Base-by-base conservation (phyloP, 2,797 vertebrate species). In the Orestias chungarensis region DNA sequence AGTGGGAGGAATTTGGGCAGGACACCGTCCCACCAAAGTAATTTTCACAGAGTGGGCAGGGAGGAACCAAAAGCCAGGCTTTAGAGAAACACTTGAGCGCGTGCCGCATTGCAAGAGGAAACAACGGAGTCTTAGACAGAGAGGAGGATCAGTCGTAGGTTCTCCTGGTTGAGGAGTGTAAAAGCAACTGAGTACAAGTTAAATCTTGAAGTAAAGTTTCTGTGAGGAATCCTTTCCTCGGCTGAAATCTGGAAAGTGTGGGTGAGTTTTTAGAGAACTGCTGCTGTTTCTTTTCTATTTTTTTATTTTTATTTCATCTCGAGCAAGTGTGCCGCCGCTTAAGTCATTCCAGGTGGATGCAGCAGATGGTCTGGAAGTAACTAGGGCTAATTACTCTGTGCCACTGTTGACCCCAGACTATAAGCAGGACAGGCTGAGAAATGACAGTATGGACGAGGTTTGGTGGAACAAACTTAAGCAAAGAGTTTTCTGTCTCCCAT, bases 61-160 rank as follows among this genome's bases (percentile, higher is more conserved):
- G 85, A 84, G 91, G 88, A 94, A 94, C 93, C n/a, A 93, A 94
- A 92, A 93, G 91, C 88, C 89, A 91, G 91, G 84, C 90, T 92
- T 88, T 89, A 93, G 90, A 74, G 86, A 86, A 89, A 91, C 90
- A 91, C 88, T 90, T 66, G 76, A 88, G 90, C 91, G 88, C 90
- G 89, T 89, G 86, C 79, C 59, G 76, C 11, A 69, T 82, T 67
- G 76, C 74, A 88, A 82, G 82, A 70, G 80, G 83, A 78, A 82
- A 47, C 83, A 85, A 88, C 75, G 76, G 81, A 78, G 84, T 77
- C 82, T 50, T 71, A 74, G 72, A 69, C 76, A 44, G 62, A 71
- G 14, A 65, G 71, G 78, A 73, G 78, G 15, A 31, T 50, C 76
- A 82, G 73, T 76, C 65, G 61, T 43, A 54, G 47, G n/a, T 75